Evolutionary conservation across 2,888 invertebrate species (phyloP).

Genomic region (Eupithecia exiguata): DNA sequence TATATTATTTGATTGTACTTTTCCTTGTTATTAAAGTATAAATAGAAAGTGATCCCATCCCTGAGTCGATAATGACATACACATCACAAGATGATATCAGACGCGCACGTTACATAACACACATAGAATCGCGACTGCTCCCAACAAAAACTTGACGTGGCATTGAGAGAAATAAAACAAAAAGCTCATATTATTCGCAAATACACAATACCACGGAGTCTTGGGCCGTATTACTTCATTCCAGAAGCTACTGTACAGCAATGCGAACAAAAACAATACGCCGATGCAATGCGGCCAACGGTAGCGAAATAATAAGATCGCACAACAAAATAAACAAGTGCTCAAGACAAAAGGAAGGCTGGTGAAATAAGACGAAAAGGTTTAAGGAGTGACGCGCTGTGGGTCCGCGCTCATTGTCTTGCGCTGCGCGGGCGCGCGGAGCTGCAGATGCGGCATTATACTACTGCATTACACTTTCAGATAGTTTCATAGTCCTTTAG

Average conservation of each 20-base stretch:
- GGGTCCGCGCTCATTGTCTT: conserved; percentile 78
- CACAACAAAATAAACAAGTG: conserved; percentile 82
- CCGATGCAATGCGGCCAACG: conserved; percentile 77
- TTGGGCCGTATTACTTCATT: conserved; percentile 80
- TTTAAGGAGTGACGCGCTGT: conserved; percentile 81
- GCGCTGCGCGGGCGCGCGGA: conserved; percentile 39
- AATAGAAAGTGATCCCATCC: no score
- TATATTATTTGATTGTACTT: no score
- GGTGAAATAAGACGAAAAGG: conserved; percentile 82
- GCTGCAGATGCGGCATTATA: conserved; percentile 57
- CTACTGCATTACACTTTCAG: no score
- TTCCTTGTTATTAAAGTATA: no score
- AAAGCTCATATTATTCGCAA: conserved; percentile 58
- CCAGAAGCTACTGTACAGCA: conserved; percentile 66
- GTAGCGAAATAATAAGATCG: conserved; percentile 84
- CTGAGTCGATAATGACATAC: conserved; percentile 54
- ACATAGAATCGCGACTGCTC: conserved; percentile 59
- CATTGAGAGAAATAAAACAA: conserved; percentile 64
- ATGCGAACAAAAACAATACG: conserved; percentile 77
- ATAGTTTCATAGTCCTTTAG: not conserved
- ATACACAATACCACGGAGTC: conserved; percentile 79
- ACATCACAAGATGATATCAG: conserved; percentile 60
- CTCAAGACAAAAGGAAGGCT: conserved; percentile 81
- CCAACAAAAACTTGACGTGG: conserved; percentile 67
- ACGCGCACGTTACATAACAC: conserved; percentile 64